Base-by-base conservation (phyloP, 2,888 invertebrate genomes). In the Limnephilus rhombicus region DNA sequence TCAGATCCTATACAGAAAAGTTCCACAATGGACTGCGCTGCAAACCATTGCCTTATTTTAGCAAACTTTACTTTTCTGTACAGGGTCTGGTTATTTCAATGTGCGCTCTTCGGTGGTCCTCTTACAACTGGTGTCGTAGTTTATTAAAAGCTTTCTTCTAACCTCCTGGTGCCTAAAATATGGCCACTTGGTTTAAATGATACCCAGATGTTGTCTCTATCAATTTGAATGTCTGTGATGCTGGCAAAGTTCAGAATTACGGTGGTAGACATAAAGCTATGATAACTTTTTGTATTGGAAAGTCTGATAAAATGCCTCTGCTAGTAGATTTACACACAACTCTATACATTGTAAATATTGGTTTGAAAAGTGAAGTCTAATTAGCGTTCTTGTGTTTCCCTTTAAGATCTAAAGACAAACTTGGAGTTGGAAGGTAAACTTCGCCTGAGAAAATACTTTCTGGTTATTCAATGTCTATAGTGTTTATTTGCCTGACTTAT, bases 341-440 rank as follows among this genome's bases (percentile, higher is more conserved):
- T 68, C 24, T 68, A 68, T 24, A 68, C 53, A 68, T 18, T 83
- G 34, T 83, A 83, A 83, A 83, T 83, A 34, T 83, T 89, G 15
- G 89, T 92, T 80, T 49, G 13, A 45, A 41, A 24, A 68, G 53
- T 68, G 53, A 68, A 68, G 53, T 68, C 53, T 68, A 68, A 68
- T 68, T 68, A 68, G 53, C 53, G 53, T 68, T 31, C 80, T 87
- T 91, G 89, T 92, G 80, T 93, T 93, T 92, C 92, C 83, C 86
- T 90, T 83, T 80, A 92, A 93, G 94, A 94, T 85, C 94, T 93
- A 93, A 93, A 92, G 91, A 91, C 93, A 31, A 92, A 92, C 83
- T 85, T 49, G 94, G 94, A 94, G 87, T 92, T 94, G 91, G 94
- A 94, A 94, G 94, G 94, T 94, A 94, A 92, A 68, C 85, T 80